Evolutionary conservation across 2,113 vertebrate species (phyloP).

Genomic region (Seriola aureovittata): DNA sequence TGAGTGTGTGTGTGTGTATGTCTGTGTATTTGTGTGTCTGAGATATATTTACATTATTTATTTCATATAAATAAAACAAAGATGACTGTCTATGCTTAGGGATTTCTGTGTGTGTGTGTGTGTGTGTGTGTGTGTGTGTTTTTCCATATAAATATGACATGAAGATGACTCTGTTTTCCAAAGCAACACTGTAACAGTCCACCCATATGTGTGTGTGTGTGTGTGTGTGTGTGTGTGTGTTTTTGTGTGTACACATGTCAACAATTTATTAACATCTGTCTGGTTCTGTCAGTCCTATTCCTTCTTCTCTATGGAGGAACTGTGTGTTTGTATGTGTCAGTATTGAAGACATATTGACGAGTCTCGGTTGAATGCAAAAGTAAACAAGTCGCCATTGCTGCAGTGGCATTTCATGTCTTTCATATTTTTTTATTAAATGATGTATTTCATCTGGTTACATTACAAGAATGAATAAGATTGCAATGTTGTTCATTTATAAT

Average conservation of each 20-base stretch:
- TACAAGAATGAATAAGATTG: background rate
- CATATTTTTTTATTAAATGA: background rate
- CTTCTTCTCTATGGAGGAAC: background rate
- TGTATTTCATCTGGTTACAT: background rate
- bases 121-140: slow-evolving; percentile 3
- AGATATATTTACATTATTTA: slow-evolving; percentile 37
- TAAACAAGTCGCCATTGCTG: background rate
- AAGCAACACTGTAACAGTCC: slow-evolving; percentile 6
- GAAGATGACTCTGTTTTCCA: slow-evolving; percentile 47
- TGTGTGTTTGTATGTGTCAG: slow-evolving; percentile 6
- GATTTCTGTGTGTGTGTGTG: slow-evolving; percentile 30
- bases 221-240: slow-evolving; percentile 2
- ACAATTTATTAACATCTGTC: slow-evolving; percentile 20
- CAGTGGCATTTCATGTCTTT: background rate
- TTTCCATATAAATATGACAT: slow-evolving; percentile 48
- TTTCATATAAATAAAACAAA: slow-evolving; percentile 39
- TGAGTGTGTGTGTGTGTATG: slow-evolving; percentile 17
- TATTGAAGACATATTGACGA: background rate
- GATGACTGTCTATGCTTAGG: slow-evolving; percentile 23
- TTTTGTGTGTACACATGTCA: background rate
- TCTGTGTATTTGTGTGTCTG: slow-evolving; percentile 7
- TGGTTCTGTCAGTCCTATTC: background rate
- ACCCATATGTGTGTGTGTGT: background rate
- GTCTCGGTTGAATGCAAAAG: background rate
- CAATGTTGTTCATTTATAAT: background rate